Evolutionary conservation across 1,140 invertebrate genomes (phyloP).

Genomic region (Anadara kagoshimensis): DNA sequence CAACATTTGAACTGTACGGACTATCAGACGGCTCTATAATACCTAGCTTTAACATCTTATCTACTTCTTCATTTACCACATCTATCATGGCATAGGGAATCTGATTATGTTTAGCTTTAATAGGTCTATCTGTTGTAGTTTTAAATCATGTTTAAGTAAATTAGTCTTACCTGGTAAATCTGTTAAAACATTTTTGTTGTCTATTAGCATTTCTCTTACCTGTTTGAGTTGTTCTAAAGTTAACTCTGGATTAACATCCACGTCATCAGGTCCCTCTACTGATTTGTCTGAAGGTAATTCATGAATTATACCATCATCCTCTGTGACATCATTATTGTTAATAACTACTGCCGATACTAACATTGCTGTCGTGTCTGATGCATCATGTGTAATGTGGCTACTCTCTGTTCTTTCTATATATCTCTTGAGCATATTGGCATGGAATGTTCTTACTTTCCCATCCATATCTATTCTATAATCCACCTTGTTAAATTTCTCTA

Average conservation of each 20-base stretch:
- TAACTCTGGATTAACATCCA: too few relatives aligned
- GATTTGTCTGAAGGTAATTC: neutral
- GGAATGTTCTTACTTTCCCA: slow-evolving; percentile 31
- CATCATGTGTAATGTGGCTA: neutral
- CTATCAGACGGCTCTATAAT: slow-evolving; percentile 68
- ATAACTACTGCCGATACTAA: neutral
- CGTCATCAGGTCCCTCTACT: too few relatives aligned
- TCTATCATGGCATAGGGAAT: slow-evolving; percentile 69
- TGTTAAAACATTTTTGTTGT: neutral
- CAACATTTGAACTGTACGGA: slow-evolving; percentile 75
- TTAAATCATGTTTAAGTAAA: neutral
- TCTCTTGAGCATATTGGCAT: slow-evolving; percentile 25
- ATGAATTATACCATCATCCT: neutral
- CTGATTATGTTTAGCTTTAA: slow-evolving; percentile 27
- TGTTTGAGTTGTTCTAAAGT: too few relatives aligned
- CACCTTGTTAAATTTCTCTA: neutral
- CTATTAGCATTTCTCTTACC: too few relatives aligned
- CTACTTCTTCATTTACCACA: slow-evolving; percentile 67
- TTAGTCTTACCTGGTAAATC: neutral
- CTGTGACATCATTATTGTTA: neutral
- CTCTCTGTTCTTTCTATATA: slow-evolving; percentile 16
- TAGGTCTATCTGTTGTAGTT: neutral
- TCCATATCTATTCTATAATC: slow-evolving; percentile 25
- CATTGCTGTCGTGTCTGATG: neutral
- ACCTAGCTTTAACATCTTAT: slow-evolving; percentile 65